Evolutionary conservation across 2,888 invertebrate genomes (phyloP).

Genomic region (Nomada goodeniana): DNA sequence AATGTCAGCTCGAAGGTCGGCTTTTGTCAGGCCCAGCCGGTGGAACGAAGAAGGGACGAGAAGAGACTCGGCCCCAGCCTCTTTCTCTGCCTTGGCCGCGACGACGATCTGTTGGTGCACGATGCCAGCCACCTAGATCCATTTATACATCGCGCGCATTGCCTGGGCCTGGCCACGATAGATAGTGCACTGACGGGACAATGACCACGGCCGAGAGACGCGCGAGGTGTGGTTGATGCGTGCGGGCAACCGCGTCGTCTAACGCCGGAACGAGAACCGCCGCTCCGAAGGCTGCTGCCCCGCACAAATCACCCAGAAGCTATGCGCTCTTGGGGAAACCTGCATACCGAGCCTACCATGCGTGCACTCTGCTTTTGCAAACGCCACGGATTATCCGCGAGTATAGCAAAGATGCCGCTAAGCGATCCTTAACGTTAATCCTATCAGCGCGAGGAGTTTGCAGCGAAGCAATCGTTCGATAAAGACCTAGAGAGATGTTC

Average conservation of each 20-base stretch:
- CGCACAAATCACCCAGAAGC: slow-evolving; percentile 19
- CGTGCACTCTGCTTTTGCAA: background rate
- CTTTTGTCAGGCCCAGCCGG: slow-evolving; percentile 80
- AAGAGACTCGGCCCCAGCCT: slow-evolving; percentile 1
- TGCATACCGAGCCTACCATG: background rate
- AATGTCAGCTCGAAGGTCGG: slow-evolving; percentile 84
- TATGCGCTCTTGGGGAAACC: slow-evolving; percentile 21
- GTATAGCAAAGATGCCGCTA: too few relatives aligned
- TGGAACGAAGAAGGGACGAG: slow-evolving; percentile 42
- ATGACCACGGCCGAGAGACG: slow-evolving; percentile 69
- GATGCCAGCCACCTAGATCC: slow-evolving; percentile 70
- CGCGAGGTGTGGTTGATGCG: slow-evolving; percentile 61
- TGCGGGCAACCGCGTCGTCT: slow-evolving; percentile 38
- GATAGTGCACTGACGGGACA: slow-evolving; percentile 73
- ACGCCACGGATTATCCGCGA: background rate
- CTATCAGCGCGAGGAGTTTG: too few relatives aligned
- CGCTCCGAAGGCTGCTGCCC: slow-evolving; percentile 18
- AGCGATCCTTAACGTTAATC: too few relatives aligned
- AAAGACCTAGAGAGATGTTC: too few relatives aligned
- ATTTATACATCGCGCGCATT: slow-evolving; percentile 73
- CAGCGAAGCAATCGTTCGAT: too few relatives aligned
- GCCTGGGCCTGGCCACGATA: slow-evolving; percentile 70
- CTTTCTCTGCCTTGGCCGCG: background rate
- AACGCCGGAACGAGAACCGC: slow-evolving; percentile 44
- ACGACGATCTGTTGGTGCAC: slow-evolving; percentile 46